Evolutionary conservation across 1,140 invertebrate species (phyloP).

Genomic region (Triops longicaudatus): DNA sequence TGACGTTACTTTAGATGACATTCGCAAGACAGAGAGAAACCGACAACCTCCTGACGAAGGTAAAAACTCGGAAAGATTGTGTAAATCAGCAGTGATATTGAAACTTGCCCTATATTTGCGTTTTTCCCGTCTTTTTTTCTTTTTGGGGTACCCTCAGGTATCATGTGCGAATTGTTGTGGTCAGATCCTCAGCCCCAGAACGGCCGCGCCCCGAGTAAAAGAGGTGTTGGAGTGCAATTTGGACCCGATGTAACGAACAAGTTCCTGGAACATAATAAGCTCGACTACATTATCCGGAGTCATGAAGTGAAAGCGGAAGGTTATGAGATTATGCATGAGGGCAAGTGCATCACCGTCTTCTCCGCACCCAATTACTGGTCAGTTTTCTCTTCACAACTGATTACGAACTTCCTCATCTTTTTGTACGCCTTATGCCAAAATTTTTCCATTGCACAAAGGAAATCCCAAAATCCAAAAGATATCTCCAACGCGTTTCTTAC

Average conservation of each 20-base stretch:
- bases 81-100: conserved; percentile 1
- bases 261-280: conserved; percentile 74
- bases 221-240: conserved; percentile 97
- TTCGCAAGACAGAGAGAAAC: conserved; percentile 78
- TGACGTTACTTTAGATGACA: conserved; percentile 82
- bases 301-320: conserved; percentile 98
- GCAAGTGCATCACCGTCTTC: conserved; percentile 91
- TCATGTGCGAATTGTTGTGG: conserved; percentile 98
- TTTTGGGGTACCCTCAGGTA: conserved; percentile 40
- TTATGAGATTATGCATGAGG: conserved; percentile 88
- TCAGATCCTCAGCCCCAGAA: conserved; percentile 87
- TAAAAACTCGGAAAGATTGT: conserved; percentile 33
- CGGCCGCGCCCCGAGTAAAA: conserved; percentile 84
- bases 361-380: conserved; percentile 99
- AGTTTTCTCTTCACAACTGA: conserved; percentile 32
- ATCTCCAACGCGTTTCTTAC: too few species aligned
- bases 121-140: conserved; percentile 20
- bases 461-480: too few species aligned
- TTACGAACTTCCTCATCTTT: background rate
- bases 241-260: conserved; percentile 90
- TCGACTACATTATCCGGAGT: conserved; percentile 90
- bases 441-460: too few species aligned
- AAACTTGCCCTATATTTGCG: background rate
- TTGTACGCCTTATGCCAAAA: too few species aligned
- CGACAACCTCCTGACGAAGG: conserved; percentile 95